These are phyloP conservation scores for Actinemys pallida DNA, from an alignment of 2,113 vertebrate species.

Conservation along the genomic window DNA sequence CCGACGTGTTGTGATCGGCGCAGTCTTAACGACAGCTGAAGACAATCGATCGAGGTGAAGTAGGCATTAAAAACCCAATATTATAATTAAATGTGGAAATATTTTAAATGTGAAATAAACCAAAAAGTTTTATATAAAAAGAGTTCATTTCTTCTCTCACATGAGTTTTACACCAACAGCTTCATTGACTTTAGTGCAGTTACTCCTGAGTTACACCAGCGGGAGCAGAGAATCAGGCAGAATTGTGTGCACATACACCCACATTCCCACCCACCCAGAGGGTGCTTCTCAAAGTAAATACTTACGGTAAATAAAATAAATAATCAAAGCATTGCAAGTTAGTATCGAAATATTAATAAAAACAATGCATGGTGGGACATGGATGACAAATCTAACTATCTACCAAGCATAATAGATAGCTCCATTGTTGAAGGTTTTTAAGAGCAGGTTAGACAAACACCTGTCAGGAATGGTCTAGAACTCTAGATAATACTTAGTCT, in stretches of 20 bases:
- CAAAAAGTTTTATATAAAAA: neutral
- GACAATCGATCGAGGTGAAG: neutral
- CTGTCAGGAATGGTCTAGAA: neutral
- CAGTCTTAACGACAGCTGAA: too few relatives aligned
- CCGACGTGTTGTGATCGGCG: too few relatives aligned
- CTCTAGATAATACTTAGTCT: neutral
- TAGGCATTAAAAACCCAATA: neutral
- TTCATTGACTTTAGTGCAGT: slow-evolving; percentile 5
- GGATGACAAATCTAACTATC: slow-evolving; percentile 70
- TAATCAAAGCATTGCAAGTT: slow-evolving; percentile 29
- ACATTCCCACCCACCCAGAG: neutral
- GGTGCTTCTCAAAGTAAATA: slow-evolving; percentile 67
- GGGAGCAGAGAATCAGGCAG: slow-evolving; percentile 51
- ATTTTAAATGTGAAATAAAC: slow-evolving; percentile 14
- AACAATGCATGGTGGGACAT: slow-evolving; percentile 65
- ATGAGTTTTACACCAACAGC: neutral
- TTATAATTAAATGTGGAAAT: neutral
- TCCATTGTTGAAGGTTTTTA: neutral
- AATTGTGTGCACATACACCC: slow-evolving; percentile 32
- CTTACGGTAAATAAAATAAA: neutral
- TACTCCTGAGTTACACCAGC: slow-evolving; percentile 30
- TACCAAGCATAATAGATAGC: slow-evolving; percentile 39
- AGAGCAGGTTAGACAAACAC: neutral
- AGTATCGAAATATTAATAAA: slow-evolving; percentile 68
- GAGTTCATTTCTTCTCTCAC: neutral